Percentiles rank a stretch among this genome's conserved stretches.
Conservation (phyloP, 2,113 vertebrate species). For the Tenrec ecaudatus region DNA sequence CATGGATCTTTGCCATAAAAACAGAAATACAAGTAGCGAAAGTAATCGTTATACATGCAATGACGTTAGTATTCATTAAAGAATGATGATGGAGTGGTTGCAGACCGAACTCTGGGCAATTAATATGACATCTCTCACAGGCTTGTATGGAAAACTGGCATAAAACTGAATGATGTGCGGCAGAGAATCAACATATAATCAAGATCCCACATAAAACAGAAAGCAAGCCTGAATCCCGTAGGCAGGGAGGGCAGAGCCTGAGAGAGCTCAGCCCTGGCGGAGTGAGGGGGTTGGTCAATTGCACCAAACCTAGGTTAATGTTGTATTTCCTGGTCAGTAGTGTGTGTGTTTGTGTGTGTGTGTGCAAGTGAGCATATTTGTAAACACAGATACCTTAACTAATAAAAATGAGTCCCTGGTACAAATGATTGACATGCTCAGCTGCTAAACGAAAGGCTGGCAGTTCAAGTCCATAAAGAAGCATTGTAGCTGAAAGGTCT, state of each 20-base stretch:
- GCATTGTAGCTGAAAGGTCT: background rate
- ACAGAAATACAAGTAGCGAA: constrained; percentile 71
- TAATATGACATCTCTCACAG: constrained; percentile 53
- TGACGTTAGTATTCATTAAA: constrained; percentile 73
- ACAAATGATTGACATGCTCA: background rate
- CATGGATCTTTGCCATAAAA: constrained; percentile 77
- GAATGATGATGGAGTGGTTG: constrained; percentile 49
- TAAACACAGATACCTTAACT: background rate
- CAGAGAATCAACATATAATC: constrained; percentile 53
- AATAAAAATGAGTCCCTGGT: background rate
- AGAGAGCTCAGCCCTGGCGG: background rate
- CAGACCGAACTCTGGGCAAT: constrained; percentile 64
- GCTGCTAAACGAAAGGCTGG: background rate
- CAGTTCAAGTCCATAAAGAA: background rate
- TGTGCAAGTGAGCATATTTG: background rate
- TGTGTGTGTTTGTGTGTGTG: background rate
- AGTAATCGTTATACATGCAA: constrained; percentile 69
- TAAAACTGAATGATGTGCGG: constrained; percentile 56
- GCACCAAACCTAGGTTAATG: background rate
- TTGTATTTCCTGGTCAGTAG: background rate
- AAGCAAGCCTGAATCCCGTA: background rate
- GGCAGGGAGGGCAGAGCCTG: background rate
- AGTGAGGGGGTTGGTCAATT: background rate
- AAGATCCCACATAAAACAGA: constrained; percentile 48
- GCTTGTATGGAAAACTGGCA: constrained; percentile 38